phyloP scores from a whole-genome alignment of 1,140 invertebrate species.

The Drosophila albomicans region DNA sequence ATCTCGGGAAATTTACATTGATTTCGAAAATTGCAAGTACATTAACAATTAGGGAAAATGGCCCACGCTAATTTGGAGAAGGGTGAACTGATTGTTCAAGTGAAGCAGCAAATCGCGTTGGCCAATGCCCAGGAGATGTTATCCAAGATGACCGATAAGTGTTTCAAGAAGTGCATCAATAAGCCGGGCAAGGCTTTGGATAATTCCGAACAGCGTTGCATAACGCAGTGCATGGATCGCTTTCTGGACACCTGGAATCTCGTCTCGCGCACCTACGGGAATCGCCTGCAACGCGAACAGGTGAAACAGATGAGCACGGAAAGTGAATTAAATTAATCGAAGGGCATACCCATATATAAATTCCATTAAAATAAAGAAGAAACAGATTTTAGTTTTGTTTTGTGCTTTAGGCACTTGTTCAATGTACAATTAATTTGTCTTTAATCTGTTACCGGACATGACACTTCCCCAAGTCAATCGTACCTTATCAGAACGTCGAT shows the following conservation, averaged over 20 bases:
- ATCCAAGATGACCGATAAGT: conserved; percentile 98
- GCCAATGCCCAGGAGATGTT: conserved; percentile 97
- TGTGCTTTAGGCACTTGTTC: neutral
- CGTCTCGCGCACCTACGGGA: conserved; percentile 94
- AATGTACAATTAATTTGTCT: neutral
- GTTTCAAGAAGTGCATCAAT: conserved; percentile 96
- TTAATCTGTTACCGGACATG: conserved; percentile 5
- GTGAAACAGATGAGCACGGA: conserved; percentile 20
- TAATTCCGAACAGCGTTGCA: conserved; percentile 97
- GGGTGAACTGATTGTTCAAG: conserved; percentile 96
- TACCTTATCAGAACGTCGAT: conserved; percentile 45
- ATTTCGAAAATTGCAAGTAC: conserved; percentile 38
- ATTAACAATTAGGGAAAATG: conserved; percentile 35
- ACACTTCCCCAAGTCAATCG: neutral
- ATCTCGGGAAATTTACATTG: neutral
- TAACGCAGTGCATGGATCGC: conserved; percentile 98
- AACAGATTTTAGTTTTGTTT: neutral
- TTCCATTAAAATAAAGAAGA: conserved; percentile 14
- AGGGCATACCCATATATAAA: neutral
- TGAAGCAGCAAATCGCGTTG: conserved; percentile 97
- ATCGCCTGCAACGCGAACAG: conserved; percentile 90
- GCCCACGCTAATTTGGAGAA: conserved; percentile 87
- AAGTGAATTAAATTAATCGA: conserved; percentile 31
- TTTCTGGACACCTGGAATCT: conserved; percentile 98
- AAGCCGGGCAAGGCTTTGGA: conserved; percentile 96